Conservation (phyloP, 2,797 vertebrate genomes). For the Enteromius radiatus region DNA sequence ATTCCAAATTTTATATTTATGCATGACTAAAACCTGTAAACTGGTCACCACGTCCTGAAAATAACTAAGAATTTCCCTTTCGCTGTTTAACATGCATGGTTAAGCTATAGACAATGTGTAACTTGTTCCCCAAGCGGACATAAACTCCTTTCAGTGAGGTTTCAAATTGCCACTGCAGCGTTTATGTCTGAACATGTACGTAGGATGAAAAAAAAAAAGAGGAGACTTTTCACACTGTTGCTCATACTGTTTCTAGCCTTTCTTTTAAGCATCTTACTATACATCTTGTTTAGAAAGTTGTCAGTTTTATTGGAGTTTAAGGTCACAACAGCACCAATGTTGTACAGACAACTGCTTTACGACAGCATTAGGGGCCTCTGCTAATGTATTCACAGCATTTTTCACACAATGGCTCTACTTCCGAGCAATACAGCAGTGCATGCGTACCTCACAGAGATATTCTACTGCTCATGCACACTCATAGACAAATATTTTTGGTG, state of each 20-base stretch:
- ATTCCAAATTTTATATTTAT: not conserved
- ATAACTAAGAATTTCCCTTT: constrained; percentile 21
- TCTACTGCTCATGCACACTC: not conserved
- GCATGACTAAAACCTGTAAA: not conserved
- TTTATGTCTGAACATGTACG: constrained; percentile 40
- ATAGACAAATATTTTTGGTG: not conserved
- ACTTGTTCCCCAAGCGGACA: constrained; percentile 41
- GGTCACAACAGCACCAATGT: not conserved
- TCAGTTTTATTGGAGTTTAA: constrained; percentile 1
- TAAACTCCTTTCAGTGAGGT: constrained; percentile 42
- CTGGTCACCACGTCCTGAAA: not conserved
- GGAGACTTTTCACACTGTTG: not conserved
- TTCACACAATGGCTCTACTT: not conserved
- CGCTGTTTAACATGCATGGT: constrained; percentile 30
- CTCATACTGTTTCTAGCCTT: not conserved
- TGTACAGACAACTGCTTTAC: constrained; percentile 10
- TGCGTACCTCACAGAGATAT: not conserved
- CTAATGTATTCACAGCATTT: not conserved
- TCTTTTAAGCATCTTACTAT: not conserved
- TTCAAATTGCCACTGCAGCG: constrained; percentile 17
- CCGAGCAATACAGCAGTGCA: not conserved
- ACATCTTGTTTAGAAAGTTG: constrained; percentile 5
- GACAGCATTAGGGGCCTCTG: not conserved
- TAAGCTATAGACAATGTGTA: constrained; percentile 47
- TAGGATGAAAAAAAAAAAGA: constrained; percentile 17